A percentile compares a stretch with the other conserved stretches of the same genome.
Evolutionary conservation across 2,113 vertebrate species (phyloP).

Genomic region (Anser cygnoides): DNA sequence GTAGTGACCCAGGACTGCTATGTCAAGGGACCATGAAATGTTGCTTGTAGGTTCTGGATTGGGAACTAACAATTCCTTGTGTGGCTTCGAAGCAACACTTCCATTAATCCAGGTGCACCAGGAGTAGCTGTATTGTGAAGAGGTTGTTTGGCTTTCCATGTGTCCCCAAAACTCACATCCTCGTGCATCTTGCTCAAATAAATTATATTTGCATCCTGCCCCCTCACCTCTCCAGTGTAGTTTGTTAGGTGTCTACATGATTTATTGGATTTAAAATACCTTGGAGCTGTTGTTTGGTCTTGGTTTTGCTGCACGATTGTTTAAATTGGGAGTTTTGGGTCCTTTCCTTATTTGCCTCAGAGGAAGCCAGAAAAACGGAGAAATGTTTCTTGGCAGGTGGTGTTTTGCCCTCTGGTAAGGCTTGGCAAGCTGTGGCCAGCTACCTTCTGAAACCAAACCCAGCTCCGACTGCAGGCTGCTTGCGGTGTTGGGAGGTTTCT

Average conservation of each 20-base stretch:
- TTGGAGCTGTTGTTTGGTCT: not conserved
- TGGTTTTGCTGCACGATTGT: not conserved
- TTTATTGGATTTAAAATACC: not conserved
- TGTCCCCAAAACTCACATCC: not conserved
- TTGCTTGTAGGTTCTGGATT: not conserved
- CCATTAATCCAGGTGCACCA: not conserved
- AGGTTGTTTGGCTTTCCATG: not conserved
- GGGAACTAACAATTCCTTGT: not conserved
- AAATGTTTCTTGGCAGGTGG: not conserved
- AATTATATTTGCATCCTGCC: not conserved
- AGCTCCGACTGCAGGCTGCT: not conserved
- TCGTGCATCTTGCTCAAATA: not conserved
- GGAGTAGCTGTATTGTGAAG: not conserved
- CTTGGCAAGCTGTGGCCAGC: not conserved
- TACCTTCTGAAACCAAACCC: not conserved
- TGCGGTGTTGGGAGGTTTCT: not conserved
- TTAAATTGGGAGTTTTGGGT: not conserved
- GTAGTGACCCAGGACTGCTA: not conserved
- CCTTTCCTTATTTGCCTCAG: not conserved
- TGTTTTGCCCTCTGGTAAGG: not conserved
- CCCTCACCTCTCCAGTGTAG: fast-evolving
- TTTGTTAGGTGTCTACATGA: not conserved
- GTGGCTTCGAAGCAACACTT: not conserved
- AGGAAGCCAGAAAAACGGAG: not conserved
- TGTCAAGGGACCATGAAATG: not conserved